These are phyloP conservation scores for Minunthozetes semirufus DNA, from an alignment of 2,888 invertebrate species.

Conservation along the genomic window DNA sequence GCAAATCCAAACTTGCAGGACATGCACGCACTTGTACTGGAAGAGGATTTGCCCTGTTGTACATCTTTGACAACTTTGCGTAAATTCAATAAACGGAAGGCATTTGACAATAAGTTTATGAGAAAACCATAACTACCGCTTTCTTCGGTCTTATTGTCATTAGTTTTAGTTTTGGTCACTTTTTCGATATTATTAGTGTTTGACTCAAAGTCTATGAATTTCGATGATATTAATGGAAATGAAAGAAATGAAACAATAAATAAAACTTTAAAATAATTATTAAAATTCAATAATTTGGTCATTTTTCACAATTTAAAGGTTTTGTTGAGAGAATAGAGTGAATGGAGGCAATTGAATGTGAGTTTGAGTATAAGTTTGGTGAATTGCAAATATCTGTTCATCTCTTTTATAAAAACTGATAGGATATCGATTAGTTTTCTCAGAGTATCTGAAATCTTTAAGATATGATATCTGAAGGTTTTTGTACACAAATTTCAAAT, in stretches of 20 bases:
- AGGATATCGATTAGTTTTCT: background rate
- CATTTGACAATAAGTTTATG: constrained; percentile 28
- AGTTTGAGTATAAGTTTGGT: background rate
- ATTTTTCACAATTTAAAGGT: background rate
- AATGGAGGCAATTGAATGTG: too few relatives aligned
- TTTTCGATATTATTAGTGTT: background rate
- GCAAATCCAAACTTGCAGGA: constrained; percentile 40
- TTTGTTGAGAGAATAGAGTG: background rate
- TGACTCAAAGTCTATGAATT: background rate
- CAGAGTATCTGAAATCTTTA: background rate
- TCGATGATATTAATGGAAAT: constrained; percentile 1
- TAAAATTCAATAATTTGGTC: background rate
- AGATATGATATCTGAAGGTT: background rate
- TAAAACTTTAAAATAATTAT: background rate
- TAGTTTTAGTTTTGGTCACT: background rate
- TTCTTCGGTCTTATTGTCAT: background rate
- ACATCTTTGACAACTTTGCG: constrained; percentile 34
- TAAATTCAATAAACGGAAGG: constrained; percentile 34
- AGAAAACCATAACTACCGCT: constrained; percentile 15
- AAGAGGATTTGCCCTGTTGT: constrained; percentile 25
- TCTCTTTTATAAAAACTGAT: background rate
- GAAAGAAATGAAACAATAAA: background rate
- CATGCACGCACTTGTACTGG: constrained; percentile 26
- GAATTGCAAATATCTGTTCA: background rate
- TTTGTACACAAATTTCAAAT: too few relatives aligned